Evolutionary conservation across 2,888 invertebrate species (phyloP), one percentile per base, ranked within the genome.

Genomic region (Heliconius ethilla): DNA sequence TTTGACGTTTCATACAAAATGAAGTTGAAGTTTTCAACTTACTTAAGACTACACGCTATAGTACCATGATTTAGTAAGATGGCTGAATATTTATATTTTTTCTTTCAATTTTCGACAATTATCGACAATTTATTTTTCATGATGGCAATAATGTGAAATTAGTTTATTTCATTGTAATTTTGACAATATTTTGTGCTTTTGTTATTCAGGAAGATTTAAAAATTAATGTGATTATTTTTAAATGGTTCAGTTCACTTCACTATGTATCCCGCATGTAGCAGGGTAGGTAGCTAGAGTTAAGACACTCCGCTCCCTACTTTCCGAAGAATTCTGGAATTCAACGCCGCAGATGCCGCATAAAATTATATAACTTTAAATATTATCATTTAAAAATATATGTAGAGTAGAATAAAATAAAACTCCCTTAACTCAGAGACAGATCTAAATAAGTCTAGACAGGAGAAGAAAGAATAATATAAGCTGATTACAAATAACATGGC

Each of bases 401-500:
- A 55, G 7, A 65, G 18, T 18, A 29, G 29, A 29, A 7, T 33
- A 66, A n/a, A 25, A 62, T 62, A 25, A 13, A 62, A 13, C 15
- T 40, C 7, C n/a, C 13, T 40, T 2, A 9, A 40, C 40, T 13
- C 7, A 63, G 27, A 67, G 13, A 37, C 40, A 25, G n/a, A 11
- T 69, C 15, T 74, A 63, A 40, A n/a, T 63, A 62, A 3, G 22
- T 74, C 18, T 65, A 74, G 63, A 69, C 45, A 70, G 33, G 77
- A 63, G 77, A 75, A 77, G 78, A 74, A 77, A 63, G 77, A 76
- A 77, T 79, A 74, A 75, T 27, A 62, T 63, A 59, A 76, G 75
- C 75, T 79, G 80, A 79, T 80, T 80, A 75, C 80, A 80, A 81
- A 81, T 81, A 76, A 82, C 63, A 79, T 65, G 70, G 45, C 59